phyloP scores from a whole-genome alignment of 92 coral and sea anemone species.

The Phenganax subtilis region DNA sequence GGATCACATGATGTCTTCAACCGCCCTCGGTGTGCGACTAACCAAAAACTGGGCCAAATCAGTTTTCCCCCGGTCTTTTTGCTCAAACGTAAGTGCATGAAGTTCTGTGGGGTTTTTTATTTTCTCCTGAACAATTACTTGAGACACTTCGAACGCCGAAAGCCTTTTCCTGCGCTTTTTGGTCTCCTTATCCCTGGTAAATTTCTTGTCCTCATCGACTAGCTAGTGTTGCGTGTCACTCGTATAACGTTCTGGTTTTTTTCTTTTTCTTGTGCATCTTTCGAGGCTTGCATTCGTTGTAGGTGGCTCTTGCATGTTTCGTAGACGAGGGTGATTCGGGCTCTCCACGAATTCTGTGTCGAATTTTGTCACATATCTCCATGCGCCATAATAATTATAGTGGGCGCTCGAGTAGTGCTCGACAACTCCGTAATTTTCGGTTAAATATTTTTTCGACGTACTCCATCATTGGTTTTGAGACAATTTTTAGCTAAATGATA shows the following conservation, averaged over 20 bases:
- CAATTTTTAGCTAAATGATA: conserved; percentile 43
- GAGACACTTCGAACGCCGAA: conserved; percentile 33
- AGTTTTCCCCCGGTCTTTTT: conserved; percentile 46
- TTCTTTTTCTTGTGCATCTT: background rate
- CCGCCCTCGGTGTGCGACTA: conserved; percentile 33
- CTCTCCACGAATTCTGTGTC: conserved; percentile 21
- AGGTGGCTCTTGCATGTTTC: background rate
- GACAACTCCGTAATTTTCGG: conserved; percentile 1
- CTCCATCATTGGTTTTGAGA: conserved; percentile 31
- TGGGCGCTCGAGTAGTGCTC: conserved; percentile 19
- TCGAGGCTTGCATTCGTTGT: background rate
- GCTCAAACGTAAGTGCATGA: conserved; percentile 39
- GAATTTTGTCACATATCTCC: conserved; percentile 21
- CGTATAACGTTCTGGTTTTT: background rate
- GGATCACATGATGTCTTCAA: conserved; percentile 35
- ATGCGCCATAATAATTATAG: conserved; percentile 39
- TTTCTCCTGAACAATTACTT: conserved; percentile 12
- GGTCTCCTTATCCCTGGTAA: background rate
- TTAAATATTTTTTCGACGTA: conserved; percentile 19
- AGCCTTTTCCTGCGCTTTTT: conserved; percentile 23
- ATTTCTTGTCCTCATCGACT: background rate
- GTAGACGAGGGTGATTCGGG: conserved; percentile 18
- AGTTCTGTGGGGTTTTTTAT: conserved; percentile 18
- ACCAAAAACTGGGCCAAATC: conserved; percentile 44
- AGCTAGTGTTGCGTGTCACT: background rate